Conservation (phyloP, 2,113 vertebrate species). For the human region DNA sequence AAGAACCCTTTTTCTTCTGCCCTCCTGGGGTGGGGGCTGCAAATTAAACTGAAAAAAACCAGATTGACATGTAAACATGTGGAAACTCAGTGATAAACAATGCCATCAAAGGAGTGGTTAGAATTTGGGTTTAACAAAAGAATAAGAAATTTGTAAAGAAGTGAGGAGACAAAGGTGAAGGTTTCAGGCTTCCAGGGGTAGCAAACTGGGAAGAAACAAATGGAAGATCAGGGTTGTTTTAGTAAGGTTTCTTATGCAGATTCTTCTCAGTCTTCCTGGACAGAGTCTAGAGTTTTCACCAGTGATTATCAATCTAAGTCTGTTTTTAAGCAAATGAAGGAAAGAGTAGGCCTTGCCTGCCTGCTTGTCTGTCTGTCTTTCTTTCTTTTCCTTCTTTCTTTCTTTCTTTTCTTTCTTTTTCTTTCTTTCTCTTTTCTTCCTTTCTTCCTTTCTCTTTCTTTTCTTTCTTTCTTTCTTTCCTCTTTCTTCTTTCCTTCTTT, state of each 20-base stretch:
- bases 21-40: neutral
- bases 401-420: fast-evolving
- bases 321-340: too few species aligned
- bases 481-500: too few species aligned
- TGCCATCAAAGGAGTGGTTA: neutral
- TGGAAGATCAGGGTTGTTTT: neutral
- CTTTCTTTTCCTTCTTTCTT: too few species aligned
- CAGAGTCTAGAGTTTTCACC: too few species aligned
- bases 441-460: too few species aligned
- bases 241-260: neutral
- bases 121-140: neutral
- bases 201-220: neutral
- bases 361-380: too few species aligned
- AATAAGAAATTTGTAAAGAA: neutral
- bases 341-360: too few species aligned
- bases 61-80: neutral
- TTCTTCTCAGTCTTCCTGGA: neutral
- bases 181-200: neutral
- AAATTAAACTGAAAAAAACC: neutral
- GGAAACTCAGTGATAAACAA: neutral
- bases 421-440: fast-evolving
- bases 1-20: neutral
- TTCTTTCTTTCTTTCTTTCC: too few species aligned
- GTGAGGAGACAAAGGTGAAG: neutral
- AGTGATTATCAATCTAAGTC: too few species aligned